Evolutionary conservation across 2,113 vertebrate genomes (phyloP).

Genomic region (Cnemophilus loriae): DNA sequence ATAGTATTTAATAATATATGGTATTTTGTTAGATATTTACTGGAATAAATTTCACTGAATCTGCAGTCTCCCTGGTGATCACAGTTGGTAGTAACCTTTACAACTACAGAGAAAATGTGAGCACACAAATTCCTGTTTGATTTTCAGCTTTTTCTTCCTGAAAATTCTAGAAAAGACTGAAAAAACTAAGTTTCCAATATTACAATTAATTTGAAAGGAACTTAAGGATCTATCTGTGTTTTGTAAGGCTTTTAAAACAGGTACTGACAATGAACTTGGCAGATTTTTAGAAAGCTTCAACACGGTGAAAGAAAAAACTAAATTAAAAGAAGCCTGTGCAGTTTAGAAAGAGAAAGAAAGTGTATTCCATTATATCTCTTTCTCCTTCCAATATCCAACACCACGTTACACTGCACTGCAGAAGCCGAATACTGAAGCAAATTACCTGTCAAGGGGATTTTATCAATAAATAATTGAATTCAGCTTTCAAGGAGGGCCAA

Average conservation of each 20-base stretch:
- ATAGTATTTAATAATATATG: background rate
- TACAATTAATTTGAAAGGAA: background rate
- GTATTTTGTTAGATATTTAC: background rate
- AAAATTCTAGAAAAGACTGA: background rate
- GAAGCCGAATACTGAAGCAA: background rate
- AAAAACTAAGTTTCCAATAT: background rate
- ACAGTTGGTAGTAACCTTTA: background rate
- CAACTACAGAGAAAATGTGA: background rate
- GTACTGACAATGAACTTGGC: background rate
- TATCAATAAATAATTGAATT: slow-evolving; percentile 37
- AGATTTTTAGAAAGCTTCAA: slow-evolving; percentile 12
- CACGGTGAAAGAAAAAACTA: background rate
- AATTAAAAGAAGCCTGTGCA: background rate
- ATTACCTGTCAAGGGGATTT: slow-evolving; percentile 30
- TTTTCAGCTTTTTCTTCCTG: background rate
- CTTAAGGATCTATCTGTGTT: background rate
- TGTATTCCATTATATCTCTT: background rate
- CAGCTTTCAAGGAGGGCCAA: background rate
- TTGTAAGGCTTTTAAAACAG: background rate
- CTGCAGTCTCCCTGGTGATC: background rate
- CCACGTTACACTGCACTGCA: background rate
- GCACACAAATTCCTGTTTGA: background rate
- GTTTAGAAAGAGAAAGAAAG: background rate
- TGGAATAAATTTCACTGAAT: background rate
- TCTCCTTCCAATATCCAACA: background rate